phyloP scores from a whole-genome alignment of 2,113 vertebrate genomes.

The Rhea pennata region DNA sequence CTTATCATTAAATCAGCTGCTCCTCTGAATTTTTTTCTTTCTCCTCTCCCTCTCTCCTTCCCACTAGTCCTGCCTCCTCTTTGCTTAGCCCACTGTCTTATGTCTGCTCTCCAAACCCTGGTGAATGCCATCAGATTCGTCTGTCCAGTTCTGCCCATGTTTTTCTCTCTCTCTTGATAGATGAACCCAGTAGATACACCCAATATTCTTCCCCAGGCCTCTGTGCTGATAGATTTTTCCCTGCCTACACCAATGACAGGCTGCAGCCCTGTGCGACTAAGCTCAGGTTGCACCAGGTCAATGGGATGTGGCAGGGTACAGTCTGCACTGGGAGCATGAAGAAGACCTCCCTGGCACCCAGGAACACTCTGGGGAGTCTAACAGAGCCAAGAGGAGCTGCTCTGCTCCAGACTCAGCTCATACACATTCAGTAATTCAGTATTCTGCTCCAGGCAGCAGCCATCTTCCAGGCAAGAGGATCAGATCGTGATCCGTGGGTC shows the following conservation, averaged over 20 bases:
- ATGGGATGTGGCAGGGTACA: rapidly evolving
- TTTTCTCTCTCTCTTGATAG: background rate
- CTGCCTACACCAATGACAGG: background rate
- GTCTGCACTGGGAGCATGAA: background rate
- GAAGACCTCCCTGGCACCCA: background rate
- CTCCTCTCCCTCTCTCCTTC: rapidly evolving
- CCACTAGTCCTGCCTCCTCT: background rate
- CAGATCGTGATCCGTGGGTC: rapidly evolving
- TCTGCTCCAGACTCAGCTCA: background rate
- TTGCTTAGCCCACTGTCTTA: background rate
- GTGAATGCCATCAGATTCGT: background rate
- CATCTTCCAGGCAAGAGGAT: background rate
- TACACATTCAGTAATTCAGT: background rate
- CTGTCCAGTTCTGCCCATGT: background rate
- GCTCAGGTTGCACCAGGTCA: background rate
- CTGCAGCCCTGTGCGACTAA: background rate
- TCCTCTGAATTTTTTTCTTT: background rate
- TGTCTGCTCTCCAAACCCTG: background rate
- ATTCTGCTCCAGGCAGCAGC: background rate
- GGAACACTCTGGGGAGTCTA: background rate
- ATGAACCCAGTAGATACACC: background rate
- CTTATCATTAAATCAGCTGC: background rate
- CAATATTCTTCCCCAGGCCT: background rate
- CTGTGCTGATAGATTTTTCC: background rate
- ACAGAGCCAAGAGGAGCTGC: rapidly evolving